Evolutionary conservation across 2,113 vertebrate genomes (phyloP), one percentile per base, ranked within the genome.

Genomic region (Dicaeum eximium): DNA sequence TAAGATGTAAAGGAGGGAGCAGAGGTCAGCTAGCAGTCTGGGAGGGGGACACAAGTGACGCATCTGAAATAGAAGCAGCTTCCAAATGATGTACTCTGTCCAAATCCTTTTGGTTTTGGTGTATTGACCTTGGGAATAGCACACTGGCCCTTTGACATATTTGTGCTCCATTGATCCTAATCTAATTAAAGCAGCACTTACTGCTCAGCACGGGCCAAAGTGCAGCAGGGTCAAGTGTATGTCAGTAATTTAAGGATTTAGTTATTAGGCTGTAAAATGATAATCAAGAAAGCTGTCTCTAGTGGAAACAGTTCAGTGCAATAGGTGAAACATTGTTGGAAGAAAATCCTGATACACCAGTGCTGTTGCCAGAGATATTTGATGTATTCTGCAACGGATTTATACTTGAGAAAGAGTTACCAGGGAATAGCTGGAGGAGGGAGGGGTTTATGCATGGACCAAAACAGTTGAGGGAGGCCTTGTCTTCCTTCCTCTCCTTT

Each of bases 1-100:
- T n/a, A 23, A 72, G 37, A 3, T 17, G 4, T 23, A 44, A 51
- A 40, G 19, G 15, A 7, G 61, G 51, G 23, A n/a, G 17, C 18
- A 13, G n/a, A 15, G 4, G 11, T 37, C 2, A 0, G 33, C 72
- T 33, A 17, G 28, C 10, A 5, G 10, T 69, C 16, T 33, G 8
- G 17, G 24, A 15, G 8, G 1, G 21, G 5, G 6, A 6, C 56
- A 25, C 17, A 53, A 50, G 8, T 69, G 19, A 31, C 15, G 5
- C 11, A 20, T 18, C 5, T 40, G 58, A 83, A 73, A 20, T 5
- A 48, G 30, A 35, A 86, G 28, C 54, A 86, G 25, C 50, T 73
- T 92, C 37, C 22, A 24, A 13, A 30, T 45, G 0, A 25, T 1
- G 5, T 54, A 1, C 11, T 54, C 47, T 9, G 24, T 37, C 21